Evolutionary conservation across 2,888 invertebrate genomes (phyloP), one percentile per base, ranked within the genome.

Genomic region (Lithophane ornitopus): DNA sequence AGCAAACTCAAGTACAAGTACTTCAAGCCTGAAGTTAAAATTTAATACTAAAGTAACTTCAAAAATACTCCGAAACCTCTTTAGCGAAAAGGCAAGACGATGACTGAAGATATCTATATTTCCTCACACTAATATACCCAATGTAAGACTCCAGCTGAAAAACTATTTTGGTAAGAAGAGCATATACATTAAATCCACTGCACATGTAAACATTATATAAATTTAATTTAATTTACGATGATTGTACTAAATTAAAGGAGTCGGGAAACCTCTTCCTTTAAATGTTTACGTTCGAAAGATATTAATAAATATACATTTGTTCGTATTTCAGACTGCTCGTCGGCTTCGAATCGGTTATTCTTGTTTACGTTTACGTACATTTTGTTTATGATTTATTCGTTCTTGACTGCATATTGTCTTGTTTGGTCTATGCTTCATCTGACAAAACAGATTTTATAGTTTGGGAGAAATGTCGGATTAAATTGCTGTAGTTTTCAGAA

Each of bases 231-330:
- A 84, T 85, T 77, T 74, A 81, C 58, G 65, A 85, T 71, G 70
- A 70, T 67, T 76, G 81, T 46, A 74, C 72, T 71, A 58, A 79
- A 54, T 80, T 69, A 67, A 77, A 84, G 84, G 69, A 86, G 80
- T 79, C 68, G 82, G 79, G 74, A 74, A 75, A 82, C 75, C 69
- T 75, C 80, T 83, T 77, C 77, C 66, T 75, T 77, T 63, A 77
- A 78, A 78, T 79, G 78, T 85, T 78, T 85, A 75, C 78, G 75
- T 86, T 82, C 70, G 46, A 71, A 75, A 85, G 77, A 84, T 84
- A 86, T 84, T 87, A 88, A 85, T 84, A 88, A 49, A 87, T 79
- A 86, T 88, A 88, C 86, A 88, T 88, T 89, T 89, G 89, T 90
- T 87, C 88, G 87, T 88, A 88, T 90, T 89, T 82, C 84, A 88